A percentile compares a stretch with the other conserved stretches of the same genome.
These are phyloP conservation scores for Eubasilissa regina DNA, from an alignment of 1,140 invertebrate species.

Conservation along the genomic window DNA sequence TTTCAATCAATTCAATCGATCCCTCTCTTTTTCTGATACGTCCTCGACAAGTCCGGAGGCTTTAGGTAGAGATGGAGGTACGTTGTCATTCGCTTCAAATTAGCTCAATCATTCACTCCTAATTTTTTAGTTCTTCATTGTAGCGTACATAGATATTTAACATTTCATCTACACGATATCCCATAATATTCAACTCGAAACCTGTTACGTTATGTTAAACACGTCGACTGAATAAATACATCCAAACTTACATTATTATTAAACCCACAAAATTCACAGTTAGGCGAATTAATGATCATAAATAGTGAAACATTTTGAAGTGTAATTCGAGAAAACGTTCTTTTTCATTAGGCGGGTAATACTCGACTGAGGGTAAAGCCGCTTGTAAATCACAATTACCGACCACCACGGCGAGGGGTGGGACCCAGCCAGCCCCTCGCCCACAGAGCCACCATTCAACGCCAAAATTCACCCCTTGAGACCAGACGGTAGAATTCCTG, in stretches of 20 bases:
- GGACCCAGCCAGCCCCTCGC: not conserved
- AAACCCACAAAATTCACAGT: not conserved
- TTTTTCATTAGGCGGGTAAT: slow-evolving; percentile 40
- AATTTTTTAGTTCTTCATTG: too few species aligned
- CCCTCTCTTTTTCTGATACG: too few species aligned
- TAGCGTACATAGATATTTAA: too few species aligned
- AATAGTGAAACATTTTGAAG: slow-evolving; percentile 19
- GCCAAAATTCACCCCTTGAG: slow-evolving; percentile 36
- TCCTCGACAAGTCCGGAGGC: too few species aligned
- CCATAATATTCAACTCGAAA: too few species aligned
- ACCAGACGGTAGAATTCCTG: slow-evolving; percentile 19
- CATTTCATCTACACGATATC: too few species aligned
- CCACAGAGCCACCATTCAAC: slow-evolving; percentile 25
- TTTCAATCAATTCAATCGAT: too few species aligned
- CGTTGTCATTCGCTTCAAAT: too few species aligned
- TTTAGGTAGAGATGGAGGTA: too few species aligned
- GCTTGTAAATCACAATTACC: not conserved
- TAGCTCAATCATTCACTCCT: too few species aligned
- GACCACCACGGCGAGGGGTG: not conserved
- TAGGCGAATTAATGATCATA: slow-evolving; percentile 22
- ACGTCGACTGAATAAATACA: too few species aligned
- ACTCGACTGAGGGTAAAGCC: slow-evolving; percentile 26
- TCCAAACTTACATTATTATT: not conserved
- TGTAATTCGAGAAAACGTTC: slow-evolving; percentile 36
- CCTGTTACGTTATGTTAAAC: too few species aligned